phyloP scores from a whole-genome alignment of 2,797 vertebrate genomes.

The Hephaestus fuliginosus region DNA sequence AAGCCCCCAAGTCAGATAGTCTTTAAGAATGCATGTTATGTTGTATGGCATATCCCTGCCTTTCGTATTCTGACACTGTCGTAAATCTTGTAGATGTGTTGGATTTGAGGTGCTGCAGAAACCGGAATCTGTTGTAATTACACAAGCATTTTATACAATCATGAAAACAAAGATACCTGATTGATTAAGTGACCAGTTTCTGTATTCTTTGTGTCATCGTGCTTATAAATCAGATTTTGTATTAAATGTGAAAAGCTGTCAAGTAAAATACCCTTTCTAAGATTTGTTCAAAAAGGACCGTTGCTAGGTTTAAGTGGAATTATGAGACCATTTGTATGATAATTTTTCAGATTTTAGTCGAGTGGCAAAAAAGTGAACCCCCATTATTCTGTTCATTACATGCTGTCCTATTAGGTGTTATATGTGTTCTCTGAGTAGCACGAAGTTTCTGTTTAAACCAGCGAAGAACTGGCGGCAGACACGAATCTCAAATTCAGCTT shows the following conservation, averaged over 20 bases:
- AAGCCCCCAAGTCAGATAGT: neutral
- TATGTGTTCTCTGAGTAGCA: constrained; percentile 27
- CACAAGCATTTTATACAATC: neutral
- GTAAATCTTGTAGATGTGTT: neutral
- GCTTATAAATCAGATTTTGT: neutral
- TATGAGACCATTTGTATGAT: constrained; percentile 49
- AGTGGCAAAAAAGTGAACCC: neutral
- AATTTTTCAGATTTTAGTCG: constrained; percentile 38
- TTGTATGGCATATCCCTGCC: neutral
- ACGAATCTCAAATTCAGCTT: constrained; percentile 40
- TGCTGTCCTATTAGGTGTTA: constrained; percentile 26
- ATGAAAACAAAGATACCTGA: neutral
- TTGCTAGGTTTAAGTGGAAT: constrained; percentile 22
- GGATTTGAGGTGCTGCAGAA: neutral
- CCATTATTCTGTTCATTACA: constrained; percentile 44
- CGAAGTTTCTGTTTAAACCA: constrained; percentile 39
- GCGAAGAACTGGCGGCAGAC: constrained; percentile 20
- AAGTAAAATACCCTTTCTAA: constrained; percentile 2
- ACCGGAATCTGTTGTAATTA: neutral
- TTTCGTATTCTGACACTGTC: neutral
- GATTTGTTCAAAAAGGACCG: constrained; percentile 15
- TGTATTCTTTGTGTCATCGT: constrained; percentile 10
- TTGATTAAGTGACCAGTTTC: constrained; percentile 1
- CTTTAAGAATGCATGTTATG: neutral
- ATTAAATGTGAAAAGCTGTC: constrained; percentile 18